phyloP scores from a whole-genome alignment of 2,888 invertebrate genomes.

The Dicycla oo region DNA sequence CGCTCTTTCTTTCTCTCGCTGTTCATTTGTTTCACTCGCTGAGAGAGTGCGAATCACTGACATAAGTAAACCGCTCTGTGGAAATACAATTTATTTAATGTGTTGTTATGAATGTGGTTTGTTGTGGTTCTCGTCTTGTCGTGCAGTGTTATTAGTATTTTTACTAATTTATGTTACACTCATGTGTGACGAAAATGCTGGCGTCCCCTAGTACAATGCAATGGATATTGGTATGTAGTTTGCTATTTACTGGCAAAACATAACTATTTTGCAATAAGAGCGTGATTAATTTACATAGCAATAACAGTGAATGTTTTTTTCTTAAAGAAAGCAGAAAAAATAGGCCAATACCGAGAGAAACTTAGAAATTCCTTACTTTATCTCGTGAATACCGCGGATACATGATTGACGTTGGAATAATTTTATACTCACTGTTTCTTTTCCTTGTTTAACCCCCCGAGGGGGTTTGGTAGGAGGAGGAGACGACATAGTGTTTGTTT shows the following conservation, averaged over 20 bases:
- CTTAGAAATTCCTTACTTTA: slow-evolving; percentile 56
- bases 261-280: too few species aligned
- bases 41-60: slow-evolving; percentile 98
- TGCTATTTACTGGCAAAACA: neutral
- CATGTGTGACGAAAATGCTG: neutral
- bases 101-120: neutral
- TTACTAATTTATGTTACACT: neutral
- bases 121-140: neutral
- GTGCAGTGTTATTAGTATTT: neutral
- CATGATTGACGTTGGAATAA: slow-evolving; percentile 49
- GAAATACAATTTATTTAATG: slow-evolving; percentile 36
- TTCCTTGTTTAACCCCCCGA: slow-evolving; percentile 95
- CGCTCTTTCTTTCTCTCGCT: slow-evolving; percentile 97
- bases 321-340: neutral
- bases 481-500: slow-evolving; percentile 87
- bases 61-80: slow-evolving; percentile 96
- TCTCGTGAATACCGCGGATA: slow-evolving; percentile 32
- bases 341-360: slow-evolving; percentile 1
- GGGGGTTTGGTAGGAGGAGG: slow-evolving; percentile 96
- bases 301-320: neutral
- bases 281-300: neutral
- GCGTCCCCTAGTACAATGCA: neutral
- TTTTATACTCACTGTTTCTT: slow-evolving; percentile 93
- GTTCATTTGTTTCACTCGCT: slow-evolving; percentile 98
- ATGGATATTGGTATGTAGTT: neutral